Percentiles rank a stretch among this genome's conserved stretches.
Evolutionary conservation across 2,113 vertebrate species (phyloP).

Genomic region (Barbus barbus): DNA sequence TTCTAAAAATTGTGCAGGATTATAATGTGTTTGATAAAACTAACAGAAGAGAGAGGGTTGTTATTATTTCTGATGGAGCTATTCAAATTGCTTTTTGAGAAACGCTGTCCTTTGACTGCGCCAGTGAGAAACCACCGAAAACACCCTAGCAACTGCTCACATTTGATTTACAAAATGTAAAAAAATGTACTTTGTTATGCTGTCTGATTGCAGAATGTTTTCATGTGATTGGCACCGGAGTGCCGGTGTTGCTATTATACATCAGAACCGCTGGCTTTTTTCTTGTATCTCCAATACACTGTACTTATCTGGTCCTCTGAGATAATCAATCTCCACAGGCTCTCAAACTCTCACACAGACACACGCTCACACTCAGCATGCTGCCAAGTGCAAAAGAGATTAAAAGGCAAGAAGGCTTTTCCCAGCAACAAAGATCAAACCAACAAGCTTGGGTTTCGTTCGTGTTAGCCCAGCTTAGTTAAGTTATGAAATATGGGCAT

Average conservation of each 20-base stretch:
- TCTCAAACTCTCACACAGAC: constrained; percentile 4
- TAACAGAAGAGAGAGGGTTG: not conserved
- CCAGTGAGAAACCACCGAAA: not conserved
- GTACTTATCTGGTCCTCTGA: constrained; percentile 30
- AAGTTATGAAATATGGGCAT: not conserved
- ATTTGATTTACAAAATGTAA: not conserved
- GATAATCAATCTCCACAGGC: constrained; percentile 30
- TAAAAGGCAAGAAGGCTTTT: constrained; percentile 13
- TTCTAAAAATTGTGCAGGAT: not conserved
- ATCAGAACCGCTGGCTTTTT: not conserved
- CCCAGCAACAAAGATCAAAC: not conserved
- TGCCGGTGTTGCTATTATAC: not conserved
- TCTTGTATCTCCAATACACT: constrained; percentile 25
- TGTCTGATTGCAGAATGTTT: constrained; percentile 13
- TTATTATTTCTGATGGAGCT: constrained; percentile 12
- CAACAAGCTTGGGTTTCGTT: not conserved
- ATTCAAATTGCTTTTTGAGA: not conserved
- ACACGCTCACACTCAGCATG: not conserved
- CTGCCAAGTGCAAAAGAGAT: constrained; percentile 6
- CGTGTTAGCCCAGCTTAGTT: not conserved
- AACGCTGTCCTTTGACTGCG: not conserved
- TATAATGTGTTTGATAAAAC: not conserved
- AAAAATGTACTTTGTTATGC: not conserved
- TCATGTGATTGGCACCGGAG: not conserved
- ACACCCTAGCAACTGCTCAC: not conserved